Evolutionary conservation across 2,113 vertebrate species (phyloP).

Genomic region (Callorhinus ursinus): DNA sequence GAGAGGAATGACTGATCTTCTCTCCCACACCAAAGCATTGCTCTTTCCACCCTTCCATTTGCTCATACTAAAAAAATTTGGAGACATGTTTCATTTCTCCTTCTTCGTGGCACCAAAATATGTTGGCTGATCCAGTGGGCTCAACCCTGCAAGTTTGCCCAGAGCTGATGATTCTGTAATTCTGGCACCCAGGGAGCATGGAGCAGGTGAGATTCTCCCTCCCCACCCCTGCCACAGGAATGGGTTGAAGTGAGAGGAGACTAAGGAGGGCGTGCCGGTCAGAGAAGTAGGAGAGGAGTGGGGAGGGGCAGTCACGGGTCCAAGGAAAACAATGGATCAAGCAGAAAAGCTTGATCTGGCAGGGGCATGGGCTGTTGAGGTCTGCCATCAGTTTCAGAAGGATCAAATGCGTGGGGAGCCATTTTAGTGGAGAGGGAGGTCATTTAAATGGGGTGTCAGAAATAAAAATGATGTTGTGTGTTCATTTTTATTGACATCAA

Average conservation of each 20-base stretch:
- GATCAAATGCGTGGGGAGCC: neutral
- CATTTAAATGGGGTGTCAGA: neutral
- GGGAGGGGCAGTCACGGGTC: neutral
- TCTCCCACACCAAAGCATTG: neutral
- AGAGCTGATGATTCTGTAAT: neutral
- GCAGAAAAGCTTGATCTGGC: neutral
- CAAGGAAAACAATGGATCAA: neutral
- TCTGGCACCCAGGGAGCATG: neutral
- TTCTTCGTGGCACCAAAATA: neutral
- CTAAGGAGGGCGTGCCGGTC: neutral
- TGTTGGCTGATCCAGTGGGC: neutral
- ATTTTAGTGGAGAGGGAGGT: neutral
- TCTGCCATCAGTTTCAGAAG: neutral
- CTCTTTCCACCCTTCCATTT: neutral
- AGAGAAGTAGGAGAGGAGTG: neutral
- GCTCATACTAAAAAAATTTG: neutral
- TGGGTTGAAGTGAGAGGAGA: neutral
- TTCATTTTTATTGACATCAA: neutral
- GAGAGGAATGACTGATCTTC: neutral
- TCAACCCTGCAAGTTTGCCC: neutral
- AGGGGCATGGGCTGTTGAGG: neutral
- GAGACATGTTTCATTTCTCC: neutral
- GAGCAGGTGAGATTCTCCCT: neutral
- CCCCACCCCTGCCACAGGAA: neutral
- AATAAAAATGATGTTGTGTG: neutral